Conservation (phyloP, 2,797 vertebrate species). For the Sebastes diploproa region DNA sequence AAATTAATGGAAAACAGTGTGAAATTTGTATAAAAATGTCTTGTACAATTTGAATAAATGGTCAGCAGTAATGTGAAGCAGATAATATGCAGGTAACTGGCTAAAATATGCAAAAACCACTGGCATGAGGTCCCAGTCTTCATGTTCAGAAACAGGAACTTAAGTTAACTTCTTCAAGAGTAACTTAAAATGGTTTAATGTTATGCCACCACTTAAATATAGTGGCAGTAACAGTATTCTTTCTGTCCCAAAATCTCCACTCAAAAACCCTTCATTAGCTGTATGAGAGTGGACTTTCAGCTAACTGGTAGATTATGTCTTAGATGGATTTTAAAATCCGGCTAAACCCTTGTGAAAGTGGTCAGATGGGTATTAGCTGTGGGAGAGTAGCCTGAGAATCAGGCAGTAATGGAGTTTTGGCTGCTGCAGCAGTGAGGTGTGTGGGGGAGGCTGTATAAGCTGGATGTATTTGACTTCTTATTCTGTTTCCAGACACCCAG, state of each 20-base stretch:
- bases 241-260: neutral
- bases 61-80: neutral
- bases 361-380: constrained; percentile 14
- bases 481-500: neutral
- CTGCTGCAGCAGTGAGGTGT: constrained; percentile 3
- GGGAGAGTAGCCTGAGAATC: neutral
- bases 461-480: neutral
- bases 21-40: neutral
- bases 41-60: neutral
- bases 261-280: neutral
- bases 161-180: neutral
- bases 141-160: neutral
- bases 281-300: neutral
- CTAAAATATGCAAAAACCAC: neutral
- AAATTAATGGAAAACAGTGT: neutral
- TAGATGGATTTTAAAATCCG: neutral
- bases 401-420: constrained; percentile 13
- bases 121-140: neutral
- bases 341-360: constrained; percentile 9
- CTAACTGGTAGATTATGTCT: neutral
- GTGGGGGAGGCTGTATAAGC: neutral
- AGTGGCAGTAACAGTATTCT: neutral
- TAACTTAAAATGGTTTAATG: neutral
- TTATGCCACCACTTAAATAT: neutral
- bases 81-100: too few relatives aligned